Conservation (phyloP, 2,888 invertebrate genomes). For the Heliconius aoede region DNA sequence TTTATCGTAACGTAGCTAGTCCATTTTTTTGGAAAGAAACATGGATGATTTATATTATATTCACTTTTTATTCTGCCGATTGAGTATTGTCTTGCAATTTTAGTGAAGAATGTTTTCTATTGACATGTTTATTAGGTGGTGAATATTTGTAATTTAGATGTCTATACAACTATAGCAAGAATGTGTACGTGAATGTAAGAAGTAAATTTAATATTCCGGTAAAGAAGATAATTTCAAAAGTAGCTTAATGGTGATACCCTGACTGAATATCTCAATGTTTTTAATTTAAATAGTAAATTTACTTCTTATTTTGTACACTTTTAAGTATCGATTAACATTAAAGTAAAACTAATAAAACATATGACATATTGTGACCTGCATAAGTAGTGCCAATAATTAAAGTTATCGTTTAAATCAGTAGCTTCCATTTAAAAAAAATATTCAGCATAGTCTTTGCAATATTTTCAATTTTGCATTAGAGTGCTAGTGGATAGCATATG, state of each 20-base stretch:
- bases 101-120: conserved; percentile 44
- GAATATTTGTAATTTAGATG: conserved; percentile 56
- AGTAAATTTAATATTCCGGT: conserved; percentile 20
- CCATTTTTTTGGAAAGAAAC: conserved; percentile 49
- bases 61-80: conserved; percentile 41
- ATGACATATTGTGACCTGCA: conserved; percentile 71
- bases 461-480: conserved; percentile 43
- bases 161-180: conserved; percentile 50
- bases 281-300: conserved; percentile 23
- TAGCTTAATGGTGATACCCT: neutral
- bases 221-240: neutral
- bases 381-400: conserved; percentile 80
- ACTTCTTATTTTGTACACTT: conserved; percentile 8
- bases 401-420: conserved; percentile 55
- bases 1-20: conserved; percentile 66
- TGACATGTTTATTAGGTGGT: conserved; percentile 49
- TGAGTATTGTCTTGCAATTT: conserved; percentile 45
- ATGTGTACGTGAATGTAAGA: conserved; percentile 61
- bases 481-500: conserved; percentile 49
- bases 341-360: conserved; percentile 52
- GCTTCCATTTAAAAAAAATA: conserved; percentile 65
- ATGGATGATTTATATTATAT: conserved; percentile 30
- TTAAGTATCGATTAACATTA: conserved; percentile 19
- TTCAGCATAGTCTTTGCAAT: conserved; percentile 52
- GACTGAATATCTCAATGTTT: neutral